Percentiles rank a stretch among this genome's conserved stretches.
Conservation (phyloP, 2,113 vertebrate genomes). For the Laticauda laticaudata region DNA sequence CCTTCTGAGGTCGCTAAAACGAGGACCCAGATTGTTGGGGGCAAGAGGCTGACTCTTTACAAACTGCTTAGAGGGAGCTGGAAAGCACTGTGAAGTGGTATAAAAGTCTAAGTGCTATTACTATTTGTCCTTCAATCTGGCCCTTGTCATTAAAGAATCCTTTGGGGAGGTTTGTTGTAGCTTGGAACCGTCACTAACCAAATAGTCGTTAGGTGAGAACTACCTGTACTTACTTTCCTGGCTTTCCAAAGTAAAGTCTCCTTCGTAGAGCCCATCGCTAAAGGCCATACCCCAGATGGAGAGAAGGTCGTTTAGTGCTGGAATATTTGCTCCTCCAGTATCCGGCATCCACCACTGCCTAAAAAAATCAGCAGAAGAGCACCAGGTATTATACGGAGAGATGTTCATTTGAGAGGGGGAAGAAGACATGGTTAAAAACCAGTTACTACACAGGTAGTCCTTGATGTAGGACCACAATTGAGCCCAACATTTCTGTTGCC, state of each 20-base stretch:
- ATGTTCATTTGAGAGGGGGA: not conserved
- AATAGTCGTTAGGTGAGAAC: not conserved
- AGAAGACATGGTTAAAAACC: not conserved
- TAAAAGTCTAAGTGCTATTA: no score
- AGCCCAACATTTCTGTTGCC: not conserved
- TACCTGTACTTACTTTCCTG: slow-evolving; percentile 89
- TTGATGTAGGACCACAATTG: not conserved
- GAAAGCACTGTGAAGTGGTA: no score
- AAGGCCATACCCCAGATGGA: slow-evolving; percentile 98
- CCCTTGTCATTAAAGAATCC: not conserved
- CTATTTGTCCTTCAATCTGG: not conserved
- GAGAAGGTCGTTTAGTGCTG: slow-evolving; percentile 93
- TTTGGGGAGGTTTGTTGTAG: not conserved
- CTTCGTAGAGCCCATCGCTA: slow-evolving; percentile 95
- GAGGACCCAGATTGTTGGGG: no score
- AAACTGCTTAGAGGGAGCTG: no score
- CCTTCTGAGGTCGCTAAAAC: no score
- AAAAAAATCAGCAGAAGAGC: not conserved
- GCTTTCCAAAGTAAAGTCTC: slow-evolving; percentile 91
- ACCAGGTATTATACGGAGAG: not conserved
- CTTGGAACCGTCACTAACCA: not conserved
- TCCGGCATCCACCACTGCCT: slow-evolving; percentile 99
- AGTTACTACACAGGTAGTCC: not conserved
- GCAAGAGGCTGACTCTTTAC: no score
- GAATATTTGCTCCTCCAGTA: slow-evolving; percentile 95